Evolutionary conservation across 2,797 vertebrate genomes (phyloP), one percentile per base, ranked within the genome.

Genomic region (Typhlichthys subterraneus): DNA sequence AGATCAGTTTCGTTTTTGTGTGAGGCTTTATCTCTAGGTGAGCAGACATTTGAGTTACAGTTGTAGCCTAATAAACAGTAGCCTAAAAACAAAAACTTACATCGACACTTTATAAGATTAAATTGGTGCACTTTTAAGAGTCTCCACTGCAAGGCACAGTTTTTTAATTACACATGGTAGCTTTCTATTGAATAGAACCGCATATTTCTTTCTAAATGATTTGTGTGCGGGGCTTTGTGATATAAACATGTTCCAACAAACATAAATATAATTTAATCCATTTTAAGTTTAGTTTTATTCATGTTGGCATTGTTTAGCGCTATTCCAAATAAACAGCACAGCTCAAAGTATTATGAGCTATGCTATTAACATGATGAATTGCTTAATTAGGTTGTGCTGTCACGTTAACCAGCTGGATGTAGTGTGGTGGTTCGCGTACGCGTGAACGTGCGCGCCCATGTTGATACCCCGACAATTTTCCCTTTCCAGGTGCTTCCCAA

Each of bases 111-210:
- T 29, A 29, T 29, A 29, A 29, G 23, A 29, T 29, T 29, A 66
- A 59, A 59, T n/a, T 31, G 38, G 46, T 70, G 76, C 63, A 42
- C 14, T 71, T 64, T 10, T 46, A 31, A 8, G 13, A 38, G 38
- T 53, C 7, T 75, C 80, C 80, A 61, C 76, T 53, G 47, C 10
- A 63, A 1, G 69, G 72, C 77, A 56, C 56, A 29, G 57, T 48
- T 56, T 73, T 61, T n/a, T n/a, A n/a, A n/a, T n/a, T n/a, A n/a
- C n/a, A n/a, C 57, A 46, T 60, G 17, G 52, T 10, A 29, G 14
- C 47, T 11, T 29, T 29, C 23, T 29, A 29, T 38, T 38, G 33
- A 9, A 38, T 38, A 38, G 33, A 9, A 38, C 7, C 8, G 33
- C 7, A 38, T 6, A 38, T 38, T 38, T 6, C 33, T 38, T 38